A percentile compares a stretch with the other conserved stretches of the same genome.
These are phyloP conservation scores for Cherax destructor DNA, from an alignment of 1,140 invertebrate species.

Conservation along the genomic window DNA sequence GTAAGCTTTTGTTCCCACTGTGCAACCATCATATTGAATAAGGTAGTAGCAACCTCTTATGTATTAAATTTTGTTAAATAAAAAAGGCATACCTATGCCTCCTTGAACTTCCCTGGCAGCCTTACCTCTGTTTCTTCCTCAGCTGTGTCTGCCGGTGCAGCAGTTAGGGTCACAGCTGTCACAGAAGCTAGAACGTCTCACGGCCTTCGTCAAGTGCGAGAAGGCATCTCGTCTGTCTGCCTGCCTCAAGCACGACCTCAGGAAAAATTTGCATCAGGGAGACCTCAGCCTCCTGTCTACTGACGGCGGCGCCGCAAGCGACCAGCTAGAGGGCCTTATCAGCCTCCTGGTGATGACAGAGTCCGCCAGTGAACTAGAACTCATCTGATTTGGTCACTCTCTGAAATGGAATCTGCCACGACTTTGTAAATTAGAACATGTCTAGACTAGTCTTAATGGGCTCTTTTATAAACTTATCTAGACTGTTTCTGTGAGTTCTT, in stretches of 20 bases:
- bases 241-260: constrained; percentile 57
- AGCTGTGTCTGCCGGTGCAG: constrained; percentile 46
- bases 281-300: constrained; percentile 25
- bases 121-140: not conserved
- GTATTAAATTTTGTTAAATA: too few relatives aligned
- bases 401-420: too few relatives aligned
- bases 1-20: too few relatives aligned
- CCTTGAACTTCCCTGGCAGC: too few relatives aligned
- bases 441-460: too few relatives aligned
- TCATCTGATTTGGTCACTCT: not conserved
- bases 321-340: constrained; percentile 6
- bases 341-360: constrained; percentile 8
- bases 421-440: too few relatives aligned
- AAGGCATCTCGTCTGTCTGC: constrained; percentile 19
- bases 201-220: constrained; percentile 53
- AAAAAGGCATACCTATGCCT: too few relatives aligned
- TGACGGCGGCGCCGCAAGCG: not conserved
- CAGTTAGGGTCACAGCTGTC: not conserved
- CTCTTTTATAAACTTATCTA: too few relatives aligned
- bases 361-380: constrained; percentile 21
- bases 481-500: too few relatives aligned
- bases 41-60: too few relatives aligned
- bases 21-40: too few relatives aligned
- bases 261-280: constrained; percentile 27
- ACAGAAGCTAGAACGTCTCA: constrained; percentile 32